Evolutionary conservation across 64 coral and sea anemone species (phyloP), one percentile per base, ranked within the genome.

Genomic region (Pachyseris speciosa): DNA sequence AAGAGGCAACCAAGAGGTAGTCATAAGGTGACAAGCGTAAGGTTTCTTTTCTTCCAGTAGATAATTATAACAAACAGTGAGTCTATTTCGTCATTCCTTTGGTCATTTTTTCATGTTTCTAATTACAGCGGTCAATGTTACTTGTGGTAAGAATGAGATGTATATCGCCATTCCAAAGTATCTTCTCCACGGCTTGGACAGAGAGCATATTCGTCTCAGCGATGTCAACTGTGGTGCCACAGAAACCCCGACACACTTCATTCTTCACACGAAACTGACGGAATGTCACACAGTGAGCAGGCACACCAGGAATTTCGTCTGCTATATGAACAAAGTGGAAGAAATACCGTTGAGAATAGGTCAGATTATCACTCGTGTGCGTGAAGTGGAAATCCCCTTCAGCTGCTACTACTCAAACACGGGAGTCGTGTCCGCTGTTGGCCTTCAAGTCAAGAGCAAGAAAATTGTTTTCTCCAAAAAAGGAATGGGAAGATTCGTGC

Each of bases 321-420:
- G 37, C 8, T 93, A 93, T 49, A 59, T 50, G 4, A 93, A 93
- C 91, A 64, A 77, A 40, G 91, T 93, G 59, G 50, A 87, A 32
- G 84, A 93, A 15, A 85, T 76, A 33, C 69, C 86, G 9, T 5
- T 88, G 13, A 43, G 78, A 44, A 41, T 12, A 3, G 7, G 30
- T 49, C 64, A 75, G 37, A 67, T 88, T 20, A 87, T 93, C 49
- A 43, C 37, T 44, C 91, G 91, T n/a, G 37, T 86, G 16, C 84
- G 86, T n/a, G 69, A 80, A 58, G 47, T 93, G n/a, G 60, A 74
- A 66, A 93, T 93, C 43, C 84, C 91, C 13, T 93, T 93, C 74
- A 51, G 45, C 20, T 93, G 91, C 34, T 67, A 68, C 17, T 88
- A 80, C 55, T 93, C 78, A 31, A 77, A 78, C 67, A 93, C 37